Base-by-base conservation (phyloP, 2,797 vertebrate genomes). In the Distichodus sexfasciatus region DNA sequence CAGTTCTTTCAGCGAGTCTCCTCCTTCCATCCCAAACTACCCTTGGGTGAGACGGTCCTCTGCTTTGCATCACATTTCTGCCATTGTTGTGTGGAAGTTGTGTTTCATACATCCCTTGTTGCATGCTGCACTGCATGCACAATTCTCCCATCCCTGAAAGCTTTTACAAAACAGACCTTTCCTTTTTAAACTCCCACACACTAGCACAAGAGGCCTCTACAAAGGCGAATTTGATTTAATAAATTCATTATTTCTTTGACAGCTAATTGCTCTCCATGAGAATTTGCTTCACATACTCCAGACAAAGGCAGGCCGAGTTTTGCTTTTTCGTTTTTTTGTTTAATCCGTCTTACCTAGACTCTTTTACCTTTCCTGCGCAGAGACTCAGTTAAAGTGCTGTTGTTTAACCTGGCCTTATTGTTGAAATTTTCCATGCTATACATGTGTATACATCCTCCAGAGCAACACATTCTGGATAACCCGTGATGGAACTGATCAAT, bases 401-500 rank as follows among this genome's bases (percentile, higher is more conserved):
- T 31, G 9, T 23, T 17, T 1, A 3, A 10, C 12, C 1, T 28
- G 21, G 4, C 9, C 4, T 48, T 48, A 5, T 21, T 26, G n/a
- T n/a, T n/a, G n/a, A n/a, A n/a, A n/a, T 15, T n/a, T 28, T 26
- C 15, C n/a, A 14, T 57, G 12, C 6, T 21, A 19, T 36, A 19
- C 8, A 7, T 19, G 21, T 48, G 6, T 54, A 9, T 21, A 11
- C 12, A 50, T 1, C 46, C 26, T 48, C 21, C 26, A 19, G 33
- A 48, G 29, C 23, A 62, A 61, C 41, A 11, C 36, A 21, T 47
- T 38, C 53, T 47, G 47, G 31, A 23, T 48, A 66, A 40, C 67
- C 14, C 33, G 66, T 44, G 60, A 55, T 28, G 41, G 31, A 67
- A 41, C 35, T 75, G 68, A 75, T 75, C 40, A 44, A 41, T 63